These are phyloP conservation scores for Stegastes partitus DNA, from an alignment of 2,113 vertebrate genomes.

Conservation along the genomic window DNA sequence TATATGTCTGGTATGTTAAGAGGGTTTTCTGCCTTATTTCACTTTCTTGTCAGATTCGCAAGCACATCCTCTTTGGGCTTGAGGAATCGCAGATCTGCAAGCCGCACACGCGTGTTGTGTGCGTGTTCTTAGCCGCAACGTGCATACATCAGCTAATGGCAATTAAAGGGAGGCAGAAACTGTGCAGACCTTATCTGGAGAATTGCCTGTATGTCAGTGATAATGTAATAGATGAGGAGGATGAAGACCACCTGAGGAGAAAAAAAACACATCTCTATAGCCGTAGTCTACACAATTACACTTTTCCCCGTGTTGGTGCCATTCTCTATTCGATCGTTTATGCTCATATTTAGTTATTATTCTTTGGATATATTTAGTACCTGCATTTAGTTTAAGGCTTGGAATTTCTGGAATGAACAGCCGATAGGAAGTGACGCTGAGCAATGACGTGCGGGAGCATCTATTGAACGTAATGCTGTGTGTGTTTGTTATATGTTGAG, in stretches of 20 bases:
- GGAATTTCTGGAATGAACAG: too few relatives aligned
- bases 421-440: too few relatives aligned
- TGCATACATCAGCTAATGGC: not conserved
- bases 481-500: too few relatives aligned
- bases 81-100: not conserved
- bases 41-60: not conserved
- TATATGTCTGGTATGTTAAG: not conserved
- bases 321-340: too few relatives aligned
- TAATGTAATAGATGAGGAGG: not conserved
- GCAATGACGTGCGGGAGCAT: too few relatives aligned
- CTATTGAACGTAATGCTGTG: too few relatives aligned
- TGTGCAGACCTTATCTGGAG: constrained; percentile 1
- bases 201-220: not conserved
- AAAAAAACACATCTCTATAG: not conserved
- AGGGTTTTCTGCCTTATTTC: constrained; percentile 6
- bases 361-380: too few relatives aligned
- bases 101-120: not conserved
- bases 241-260: not conserved
- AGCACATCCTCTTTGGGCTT: not conserved
- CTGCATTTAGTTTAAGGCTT: too few relatives aligned
- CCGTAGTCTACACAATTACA: not conserved
- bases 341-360: too few relatives aligned
- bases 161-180: not conserved
- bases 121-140: not conserved
- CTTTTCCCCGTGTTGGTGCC: not conserved